Conservation (phyloP, 2,113 vertebrate species). For the Colistium nudipinnis region DNA sequence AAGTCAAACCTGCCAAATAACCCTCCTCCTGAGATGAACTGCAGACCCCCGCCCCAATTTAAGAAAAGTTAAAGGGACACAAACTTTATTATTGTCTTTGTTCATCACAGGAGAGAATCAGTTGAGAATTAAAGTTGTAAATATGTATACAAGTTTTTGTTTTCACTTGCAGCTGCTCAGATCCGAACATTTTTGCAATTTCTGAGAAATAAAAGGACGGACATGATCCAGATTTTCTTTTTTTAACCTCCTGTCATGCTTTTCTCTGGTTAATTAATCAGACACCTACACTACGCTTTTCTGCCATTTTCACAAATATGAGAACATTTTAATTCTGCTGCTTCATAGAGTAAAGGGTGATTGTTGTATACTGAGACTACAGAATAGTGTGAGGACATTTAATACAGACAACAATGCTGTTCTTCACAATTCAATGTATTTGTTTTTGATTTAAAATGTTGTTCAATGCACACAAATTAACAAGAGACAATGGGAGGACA, state of each 20-base stretch:
- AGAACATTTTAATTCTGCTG: too few relatives aligned
- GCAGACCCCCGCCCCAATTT: not conserved
- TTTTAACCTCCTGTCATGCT: conserved; percentile 13
- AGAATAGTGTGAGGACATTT: too few relatives aligned
- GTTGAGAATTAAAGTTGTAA: conserved; percentile 22
- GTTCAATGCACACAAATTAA: too few relatives aligned
- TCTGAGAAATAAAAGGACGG: not conserved
- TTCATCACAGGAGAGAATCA: not conserved
- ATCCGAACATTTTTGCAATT: conserved; percentile 1
- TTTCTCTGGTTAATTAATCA: too few relatives aligned
- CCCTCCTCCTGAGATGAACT: not conserved
- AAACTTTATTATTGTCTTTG: not conserved
- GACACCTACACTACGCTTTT: too few relatives aligned
- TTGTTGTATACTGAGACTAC: too few relatives aligned
- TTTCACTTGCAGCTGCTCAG: not conserved
- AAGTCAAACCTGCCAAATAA: conserved; percentile 89
- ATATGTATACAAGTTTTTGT: conserved; percentile 24
- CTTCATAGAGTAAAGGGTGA: too few relatives aligned
- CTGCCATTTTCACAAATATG: too few relatives aligned
- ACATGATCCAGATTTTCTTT: not conserved
- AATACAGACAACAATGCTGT: too few relatives aligned
- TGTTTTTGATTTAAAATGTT: too few relatives aligned
- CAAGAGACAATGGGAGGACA: too few relatives aligned
- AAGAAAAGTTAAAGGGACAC: not conserved
- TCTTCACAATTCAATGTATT: too few relatives aligned